Evolutionary conservation across 2,797 vertebrate species (phyloP).

Genomic region (Neoniphon sammara): DNA sequence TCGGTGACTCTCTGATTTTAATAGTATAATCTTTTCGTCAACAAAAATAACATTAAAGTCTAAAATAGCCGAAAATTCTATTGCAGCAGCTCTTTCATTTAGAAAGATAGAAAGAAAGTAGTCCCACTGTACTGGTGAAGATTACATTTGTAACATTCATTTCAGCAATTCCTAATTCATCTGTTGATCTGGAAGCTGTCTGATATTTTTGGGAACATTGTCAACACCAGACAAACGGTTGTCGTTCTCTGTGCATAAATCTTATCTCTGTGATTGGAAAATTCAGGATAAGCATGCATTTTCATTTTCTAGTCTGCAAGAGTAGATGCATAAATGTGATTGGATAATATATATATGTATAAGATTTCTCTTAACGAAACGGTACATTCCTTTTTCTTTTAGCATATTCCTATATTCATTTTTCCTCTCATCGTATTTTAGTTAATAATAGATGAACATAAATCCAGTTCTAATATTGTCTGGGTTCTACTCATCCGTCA

Average conservation of each 20-base stretch:
- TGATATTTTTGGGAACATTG: slow-evolving; percentile 47
- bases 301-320: slow-evolving; percentile 21
- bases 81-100: background rate
- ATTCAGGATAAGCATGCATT: slow-evolving; percentile 23
- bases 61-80: background rate
- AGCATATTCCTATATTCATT: no score
- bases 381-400: background rate
- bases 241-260: slow-evolving; percentile 48
- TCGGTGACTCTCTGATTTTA: no score
- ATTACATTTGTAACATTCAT: slow-evolving; percentile 26
- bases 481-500: background rate
- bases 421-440: background rate
- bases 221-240: slow-evolving; percentile 46
- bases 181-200: slow-evolving; percentile 40
- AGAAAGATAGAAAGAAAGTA: background rate
- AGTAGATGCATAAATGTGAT: slow-evolving; percentile 2
- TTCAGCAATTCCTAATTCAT: slow-evolving; percentile 30
- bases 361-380: no score
- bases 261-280: slow-evolving; percentile 56
- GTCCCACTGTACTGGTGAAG: slow-evolving; percentile 4
- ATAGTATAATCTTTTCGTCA: background rate
- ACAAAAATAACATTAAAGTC: background rate
- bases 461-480: no score
- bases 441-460: background rate
- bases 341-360: background rate